A percentile compares a stretch with the other conserved stretches of the same genome.
Evolutionary conservation across 2,888 invertebrate genomes (phyloP).

Genomic region (Tipula confusa): DNA sequence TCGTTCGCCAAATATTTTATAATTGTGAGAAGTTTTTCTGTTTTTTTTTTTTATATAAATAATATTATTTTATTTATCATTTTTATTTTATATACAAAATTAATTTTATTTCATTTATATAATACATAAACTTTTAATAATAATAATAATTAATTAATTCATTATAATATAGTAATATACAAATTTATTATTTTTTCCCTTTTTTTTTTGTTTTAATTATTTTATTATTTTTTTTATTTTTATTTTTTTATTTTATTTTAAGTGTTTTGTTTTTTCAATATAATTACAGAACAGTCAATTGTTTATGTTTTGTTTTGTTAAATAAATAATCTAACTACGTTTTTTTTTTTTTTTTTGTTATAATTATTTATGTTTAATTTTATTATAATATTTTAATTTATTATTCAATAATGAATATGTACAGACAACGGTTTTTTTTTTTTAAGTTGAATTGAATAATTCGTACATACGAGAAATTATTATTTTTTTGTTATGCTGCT

Average conservation of each 20-base stretch:
- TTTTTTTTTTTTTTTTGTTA: neutral
- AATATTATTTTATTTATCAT: neutral
- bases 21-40: neutral
- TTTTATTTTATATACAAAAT: constrained; percentile 21
- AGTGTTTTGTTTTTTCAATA: constrained; percentile 6
- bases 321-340: neutral
- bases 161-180: neutral
- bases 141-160: neutral
- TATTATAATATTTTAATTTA: neutral
- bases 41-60: neutral
- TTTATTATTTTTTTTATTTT: too few species aligned
- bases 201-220: too few species aligned
- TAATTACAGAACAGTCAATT: constrained; percentile 13
- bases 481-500: neutral
- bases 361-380: neutral
- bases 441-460: neutral
- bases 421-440: neutral
- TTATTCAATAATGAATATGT: neutral
- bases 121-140: neutral
- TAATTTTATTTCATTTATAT: neutral
- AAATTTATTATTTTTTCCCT: neutral
- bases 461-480: neutral
- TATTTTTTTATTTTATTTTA: neutral
- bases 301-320: neutral
- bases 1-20: constrained; percentile 8